These are phyloP conservation scores for Sarcophaga variegata DNA, from an alignment of 2,888 invertebrate species.

Conservation along the genomic window DNA sequence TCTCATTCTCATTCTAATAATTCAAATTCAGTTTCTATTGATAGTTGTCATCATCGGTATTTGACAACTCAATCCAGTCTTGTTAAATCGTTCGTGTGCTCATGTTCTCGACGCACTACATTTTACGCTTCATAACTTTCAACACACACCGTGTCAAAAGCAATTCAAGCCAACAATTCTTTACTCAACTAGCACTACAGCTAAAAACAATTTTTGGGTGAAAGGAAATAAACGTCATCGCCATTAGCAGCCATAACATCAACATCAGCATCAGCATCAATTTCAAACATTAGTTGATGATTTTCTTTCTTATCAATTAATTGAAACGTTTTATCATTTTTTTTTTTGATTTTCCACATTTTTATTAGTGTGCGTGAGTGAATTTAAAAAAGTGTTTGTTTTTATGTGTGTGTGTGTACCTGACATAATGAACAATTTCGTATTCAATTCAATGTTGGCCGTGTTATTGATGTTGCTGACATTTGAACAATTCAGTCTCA, in stretches of 20 bases:
- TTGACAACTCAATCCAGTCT: conserved; percentile 64
- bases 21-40: conserved; percentile 6
- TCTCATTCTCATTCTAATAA: conserved; percentile 5
- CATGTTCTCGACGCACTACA: conserved; percentile 22
- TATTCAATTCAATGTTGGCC: conserved; percentile 17
- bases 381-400: neutral
- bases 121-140: conserved; percentile 29
- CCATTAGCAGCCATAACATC: neutral
- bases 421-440: conserved; percentile 46
- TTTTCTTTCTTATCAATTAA: conserved; percentile 10
- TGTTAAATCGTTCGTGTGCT: conserved; percentile 49
- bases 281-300: neutral
- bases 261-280: neutral
- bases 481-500: conserved; percentile 39
- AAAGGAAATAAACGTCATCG: neutral
- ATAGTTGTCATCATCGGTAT: conserved; percentile 29
- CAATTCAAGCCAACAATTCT: neutral
- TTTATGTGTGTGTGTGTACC: neutral
- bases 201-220: no score
- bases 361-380: no score
- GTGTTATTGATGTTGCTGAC: conserved; percentile 22
- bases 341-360: neutral
- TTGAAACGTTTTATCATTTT: conserved; percentile 4
- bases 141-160: neutral
- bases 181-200: neutral